Conservation (phyloP, 2,888 invertebrate species). For the Drosophila fungiperda region DNA sequence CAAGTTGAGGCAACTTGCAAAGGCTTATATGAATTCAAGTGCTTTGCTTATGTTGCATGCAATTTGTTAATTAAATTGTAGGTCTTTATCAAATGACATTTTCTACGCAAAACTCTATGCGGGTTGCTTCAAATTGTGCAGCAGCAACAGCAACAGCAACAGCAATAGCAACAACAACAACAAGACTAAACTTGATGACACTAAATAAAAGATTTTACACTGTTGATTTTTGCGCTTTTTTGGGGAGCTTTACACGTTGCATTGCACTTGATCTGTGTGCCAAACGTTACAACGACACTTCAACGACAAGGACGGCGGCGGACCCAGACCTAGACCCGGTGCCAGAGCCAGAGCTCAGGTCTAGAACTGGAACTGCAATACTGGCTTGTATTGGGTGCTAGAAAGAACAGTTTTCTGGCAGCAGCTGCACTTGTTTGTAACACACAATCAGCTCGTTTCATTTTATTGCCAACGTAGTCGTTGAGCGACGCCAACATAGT, state of each 20-base stretch:
- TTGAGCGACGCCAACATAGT: slow-evolving; percentile 38
- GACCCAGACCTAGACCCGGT: slow-evolving; percentile 3
- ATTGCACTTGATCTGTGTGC: slow-evolving; percentile 82
- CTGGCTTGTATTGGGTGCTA: not conserved
- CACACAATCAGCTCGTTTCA: slow-evolving; percentile 79
- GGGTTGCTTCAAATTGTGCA: slow-evolving; percentile 63
- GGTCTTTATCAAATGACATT: slow-evolving; percentile 65
- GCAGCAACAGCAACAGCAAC: slow-evolving; percentile 14
- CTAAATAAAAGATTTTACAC: slow-evolving; percentile 81
- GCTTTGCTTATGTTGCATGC: slow-evolving; percentile 27
- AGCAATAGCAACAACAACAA: slow-evolving; percentile 20
- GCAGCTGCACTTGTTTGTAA: slow-evolving; percentile 71
- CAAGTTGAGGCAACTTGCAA: not conserved
- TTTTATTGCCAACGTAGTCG: slow-evolving; percentile 78
- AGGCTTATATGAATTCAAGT: slow-evolving; percentile 3
- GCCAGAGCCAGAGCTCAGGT: slow-evolving; percentile 5
- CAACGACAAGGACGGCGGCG: slow-evolving; percentile 34
- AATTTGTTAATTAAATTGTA: slow-evolving; percentile 78
- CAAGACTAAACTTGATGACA: slow-evolving; percentile 72
- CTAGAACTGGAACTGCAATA: not conserved
- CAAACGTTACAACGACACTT: slow-evolving; percentile 79
- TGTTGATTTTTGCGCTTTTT: slow-evolving; percentile 81
- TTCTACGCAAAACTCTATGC: slow-evolving; percentile 51
- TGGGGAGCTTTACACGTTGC: slow-evolving; percentile 77
- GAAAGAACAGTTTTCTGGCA: slow-evolving; percentile 33